Conservation (phyloP, 1,140 invertebrate genomes). For the Lamellibrachia luymesi region DNA sequence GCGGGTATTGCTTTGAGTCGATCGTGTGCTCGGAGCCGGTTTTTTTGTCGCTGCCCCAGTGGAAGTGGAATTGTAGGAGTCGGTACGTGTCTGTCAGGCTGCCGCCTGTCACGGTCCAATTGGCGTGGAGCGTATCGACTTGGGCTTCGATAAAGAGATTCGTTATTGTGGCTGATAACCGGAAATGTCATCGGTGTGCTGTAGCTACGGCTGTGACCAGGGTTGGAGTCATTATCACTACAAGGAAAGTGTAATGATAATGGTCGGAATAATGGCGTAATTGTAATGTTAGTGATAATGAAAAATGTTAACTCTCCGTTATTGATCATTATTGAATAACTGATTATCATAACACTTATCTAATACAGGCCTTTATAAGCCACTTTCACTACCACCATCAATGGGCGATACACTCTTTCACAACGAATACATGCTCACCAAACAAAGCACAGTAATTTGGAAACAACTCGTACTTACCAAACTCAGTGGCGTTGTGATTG, state of each 20-base stretch:
- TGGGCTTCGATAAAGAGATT: neutral
- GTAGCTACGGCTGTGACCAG: neutral
- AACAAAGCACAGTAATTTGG: neutral
- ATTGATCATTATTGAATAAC: no score
- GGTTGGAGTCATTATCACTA: neutral
- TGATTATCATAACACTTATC: no score
- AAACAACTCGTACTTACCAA: neutral
- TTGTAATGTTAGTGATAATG: neutral
- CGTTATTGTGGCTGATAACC: neutral
- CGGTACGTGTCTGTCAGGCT: slow-evolving; percentile 57
- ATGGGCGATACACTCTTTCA: no score
- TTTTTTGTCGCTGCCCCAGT: slow-evolving; percentile 54
- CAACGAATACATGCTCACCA: no score
- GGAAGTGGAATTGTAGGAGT: slow-evolving; percentile 58
- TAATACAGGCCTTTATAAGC: no score
- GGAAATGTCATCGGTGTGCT: neutral
- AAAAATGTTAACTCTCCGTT: neutral
- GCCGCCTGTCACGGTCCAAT: slow-evolving; percentile 43
- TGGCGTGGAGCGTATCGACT: neutral
- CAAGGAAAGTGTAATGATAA: neutral
- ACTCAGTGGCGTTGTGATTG: no score
- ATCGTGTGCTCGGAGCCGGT: slow-evolving; percentile 62
- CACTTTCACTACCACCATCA: no score
- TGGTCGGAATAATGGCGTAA: no score
- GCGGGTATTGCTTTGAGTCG: slow-evolving; percentile 80